Percentiles rank a stretch among this genome's conserved stretches.
phyloP scores from a whole-genome alignment of 2,113 vertebrate genomes.

The Leptosomus discolor region DNA sequence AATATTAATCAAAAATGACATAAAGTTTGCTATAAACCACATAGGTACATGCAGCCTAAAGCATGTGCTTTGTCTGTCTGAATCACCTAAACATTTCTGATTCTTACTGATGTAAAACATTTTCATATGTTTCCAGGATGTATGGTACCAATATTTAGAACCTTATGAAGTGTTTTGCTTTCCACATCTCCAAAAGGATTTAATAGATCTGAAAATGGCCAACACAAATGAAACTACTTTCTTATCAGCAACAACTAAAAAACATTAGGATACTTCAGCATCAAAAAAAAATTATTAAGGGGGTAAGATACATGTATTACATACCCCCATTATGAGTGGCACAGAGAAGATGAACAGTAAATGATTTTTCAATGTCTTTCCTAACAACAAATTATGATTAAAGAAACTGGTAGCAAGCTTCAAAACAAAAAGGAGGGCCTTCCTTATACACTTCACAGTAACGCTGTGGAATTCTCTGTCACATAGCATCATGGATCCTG shows the following conservation, averaged over 20 bases:
- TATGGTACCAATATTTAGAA: background rate
- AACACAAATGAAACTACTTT: background rate
- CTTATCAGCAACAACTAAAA: background rate
- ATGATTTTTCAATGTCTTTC: background rate
- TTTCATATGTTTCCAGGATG: background rate
- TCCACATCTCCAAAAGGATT: background rate
- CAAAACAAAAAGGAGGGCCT: background rate
- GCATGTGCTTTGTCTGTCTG: background rate
- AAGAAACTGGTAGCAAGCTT: background rate
- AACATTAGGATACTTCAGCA: background rate
- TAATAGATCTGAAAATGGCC: background rate
- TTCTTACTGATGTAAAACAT: background rate
- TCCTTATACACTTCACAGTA: background rate
- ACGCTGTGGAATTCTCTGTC: background rate
- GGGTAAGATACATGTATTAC: background rate
- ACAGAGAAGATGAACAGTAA: background rate
- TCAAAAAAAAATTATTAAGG: background rate
- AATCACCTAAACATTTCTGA: background rate
- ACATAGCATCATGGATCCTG: background rate
- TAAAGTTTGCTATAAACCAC: background rate
- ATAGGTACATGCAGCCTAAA: background rate
- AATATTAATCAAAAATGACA: background rate
- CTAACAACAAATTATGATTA: background rate
- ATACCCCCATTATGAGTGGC: background rate
- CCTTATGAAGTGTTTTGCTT: background rate